Base-by-base conservation (phyloP, 2,113 vertebrate species). In the Petromus typicus region DNA sequence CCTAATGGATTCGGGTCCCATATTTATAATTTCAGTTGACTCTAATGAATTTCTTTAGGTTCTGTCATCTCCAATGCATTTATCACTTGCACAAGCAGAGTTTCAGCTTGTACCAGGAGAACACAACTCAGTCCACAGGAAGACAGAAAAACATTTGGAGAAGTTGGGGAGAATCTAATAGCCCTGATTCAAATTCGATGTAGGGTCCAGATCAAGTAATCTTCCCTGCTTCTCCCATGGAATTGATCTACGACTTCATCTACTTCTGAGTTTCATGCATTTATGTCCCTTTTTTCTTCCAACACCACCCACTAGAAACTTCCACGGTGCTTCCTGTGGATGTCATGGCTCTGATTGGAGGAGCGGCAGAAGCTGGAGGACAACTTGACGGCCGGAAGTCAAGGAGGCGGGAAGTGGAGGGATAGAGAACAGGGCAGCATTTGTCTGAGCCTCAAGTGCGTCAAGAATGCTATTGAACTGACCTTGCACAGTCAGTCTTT, bases 401-500 rank as follows among this genome's bases (percentile, higher is more conserved):
- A 88, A 20, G 14, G 79, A 82, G 54, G 69, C 76, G 79, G 69
- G 13, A 48, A 32, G 25, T 8, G 23, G 43, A 17, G n/a, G 40
- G 83, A 23, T 1, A 20, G 73, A 27, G 51, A 84, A 48, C 4
- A 57, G 25, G 40, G 80, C 20, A 45, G 66, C 66, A 45, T 75
- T 54, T 12, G 83, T 80, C 83, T 51, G 81, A 64, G 76, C 79
- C 37, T 73, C 22, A 23, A 54, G 69, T 66, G 75, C 0, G 34
- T 56, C 1, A 82, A 76, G 75, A 89, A 95, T 82, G 82, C 20
- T 57, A 34, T n/a, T 93, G 89, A 37, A 76, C 91, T 25, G 59
- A 17, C 56, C 56, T 83, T 83, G 45, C 43, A 40, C 23, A 61
- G n/a, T 27, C 17, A 67, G 48, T 25, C 18, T 5, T n/a, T 81